Percentiles rank a stretch among this genome's conserved stretches.
phyloP scores from a whole-genome alignment of 2,888 invertebrate genomes.

The Nymphalis urticae region DNA sequence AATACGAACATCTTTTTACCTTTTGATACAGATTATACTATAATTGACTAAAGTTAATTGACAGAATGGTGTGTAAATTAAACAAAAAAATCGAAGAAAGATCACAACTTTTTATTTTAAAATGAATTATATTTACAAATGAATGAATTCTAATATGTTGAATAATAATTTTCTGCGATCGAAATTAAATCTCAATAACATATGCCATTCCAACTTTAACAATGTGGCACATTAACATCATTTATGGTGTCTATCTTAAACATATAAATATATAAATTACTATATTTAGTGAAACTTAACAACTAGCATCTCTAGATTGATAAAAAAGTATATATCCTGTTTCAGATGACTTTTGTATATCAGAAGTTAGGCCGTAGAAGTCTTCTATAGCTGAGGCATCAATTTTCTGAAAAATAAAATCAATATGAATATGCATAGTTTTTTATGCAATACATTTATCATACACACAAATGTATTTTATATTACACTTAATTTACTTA shows the following conservation, averaged over 20 bases:
- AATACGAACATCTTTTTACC: too few species aligned
- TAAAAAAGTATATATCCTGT: slow-evolving; percentile 99
- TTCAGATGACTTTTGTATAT: slow-evolving; percentile 99
- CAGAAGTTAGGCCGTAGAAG: slow-evolving; percentile 99
- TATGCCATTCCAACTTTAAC: slow-evolving; percentile 78
- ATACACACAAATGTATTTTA: too few species aligned
- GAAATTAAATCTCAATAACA: slow-evolving; percentile 70
- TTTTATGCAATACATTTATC: too few species aligned
- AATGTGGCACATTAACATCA: slow-evolving; percentile 58
- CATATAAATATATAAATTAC: slow-evolving; percentile 74
- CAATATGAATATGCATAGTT: not conserved
- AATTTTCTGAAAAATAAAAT: slow-evolving; percentile 89
- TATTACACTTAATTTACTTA: too few species aligned
- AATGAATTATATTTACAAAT: slow-evolving; percentile 75
- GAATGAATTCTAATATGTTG: slow-evolving; percentile 57
- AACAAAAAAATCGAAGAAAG: slow-evolving; percentile 49
- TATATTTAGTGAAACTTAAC: slow-evolving; percentile 77
- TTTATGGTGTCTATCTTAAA: slow-evolving; percentile 51
- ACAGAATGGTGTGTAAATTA: slow-evolving; percentile 24
- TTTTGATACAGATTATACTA: too few species aligned
- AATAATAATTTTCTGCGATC: slow-evolving; percentile 54
- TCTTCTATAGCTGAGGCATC: slow-evolving; percentile 99
- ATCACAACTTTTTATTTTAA: slow-evolving; percentile 68
- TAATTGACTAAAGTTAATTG: not conserved
- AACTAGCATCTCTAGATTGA: slow-evolving; percentile 92